Evolutionary conservation across 2,113 vertebrate species (phyloP), one percentile per base, ranked within the genome.

Genomic region (zebrafish (Danio rerio)): DNA sequence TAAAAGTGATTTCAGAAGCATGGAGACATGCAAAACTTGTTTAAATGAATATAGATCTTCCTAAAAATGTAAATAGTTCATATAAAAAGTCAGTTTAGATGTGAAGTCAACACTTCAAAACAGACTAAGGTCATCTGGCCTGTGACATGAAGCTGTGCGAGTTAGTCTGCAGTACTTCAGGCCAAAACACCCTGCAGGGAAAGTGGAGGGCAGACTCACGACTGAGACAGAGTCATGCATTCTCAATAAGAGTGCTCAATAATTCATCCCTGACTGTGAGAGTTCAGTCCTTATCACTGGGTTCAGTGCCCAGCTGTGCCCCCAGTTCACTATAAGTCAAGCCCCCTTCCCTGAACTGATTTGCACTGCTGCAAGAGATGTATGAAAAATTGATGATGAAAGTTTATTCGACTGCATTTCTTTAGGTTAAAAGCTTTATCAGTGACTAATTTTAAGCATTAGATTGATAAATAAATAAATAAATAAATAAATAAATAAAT

Each of bases 251-350:
- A 84, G 11, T 21, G 18, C 66, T 89, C 85, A 84, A 84, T 86
- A 71, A 88, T 88, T 88, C 50, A 88, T 85, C 20, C 50, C 65
- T 53, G 58, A 80, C 77, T 31, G 31, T 71, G 72, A 83, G 40
- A 58, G 52, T 66, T 80, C 50, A 81, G 53, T 20, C 58, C 52
- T 42, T 72, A 59, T 59, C 70, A 42, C 50, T 15, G 50, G 12
- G 16, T 47, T 59, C 58, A 73, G 49, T 56, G 49, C 70, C 52
- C 70, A 77, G 74, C 21, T 16, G 49, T 72, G 49, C 55, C 56
- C 40, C n/a, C 15, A 6, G 53, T 42, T 11, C 52, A 43, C 11
- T n/a, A 49, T 16, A 11, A 75, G 72, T 45, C 16, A 43, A 75
- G 31, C 31, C 31, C 7, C 40, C 53, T 5, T 59, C 49, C 9